A percentile compares a stretch with the other conserved stretches of the same genome.
These are phyloP conservation scores for Anagrus nilaparvatae DNA, from an alignment of 1,140 invertebrate species.

Conservation along the genomic window DNA sequence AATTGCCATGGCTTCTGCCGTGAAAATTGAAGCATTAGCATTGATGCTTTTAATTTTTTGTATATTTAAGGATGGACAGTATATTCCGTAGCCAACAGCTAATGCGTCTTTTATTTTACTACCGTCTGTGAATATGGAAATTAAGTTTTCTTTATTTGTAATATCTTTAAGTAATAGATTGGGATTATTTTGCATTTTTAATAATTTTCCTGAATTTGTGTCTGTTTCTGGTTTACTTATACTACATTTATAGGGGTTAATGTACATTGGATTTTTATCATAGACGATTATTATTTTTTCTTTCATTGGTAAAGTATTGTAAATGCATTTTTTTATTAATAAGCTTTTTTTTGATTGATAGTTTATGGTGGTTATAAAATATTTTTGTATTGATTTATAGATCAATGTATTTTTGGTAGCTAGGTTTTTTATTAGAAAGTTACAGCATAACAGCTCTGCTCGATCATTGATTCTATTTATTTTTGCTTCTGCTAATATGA, in stretches of 20 bases:
- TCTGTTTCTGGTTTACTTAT: background rate
- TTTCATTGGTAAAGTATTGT: background rate
- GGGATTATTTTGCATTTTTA: background rate
- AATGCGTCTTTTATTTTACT: background rate
- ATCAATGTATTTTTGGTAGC: background rate
- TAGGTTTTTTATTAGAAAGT: background rate
- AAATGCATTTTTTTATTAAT: background rate
- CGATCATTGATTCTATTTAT: background rate
- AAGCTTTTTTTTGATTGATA: background rate
- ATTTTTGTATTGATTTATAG: background rate
- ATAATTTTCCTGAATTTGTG: background rate
- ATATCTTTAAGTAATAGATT: background rate
- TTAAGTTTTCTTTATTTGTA: background rate
- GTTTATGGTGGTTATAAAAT: background rate
- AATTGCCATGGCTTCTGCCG: background rate
- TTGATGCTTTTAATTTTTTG: background rate
- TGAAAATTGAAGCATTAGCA: background rate
- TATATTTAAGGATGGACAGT: background rate
- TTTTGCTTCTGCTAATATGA: constrained; percentile 11
- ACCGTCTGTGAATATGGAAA: constrained; percentile 2
- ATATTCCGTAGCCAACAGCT: background rate
- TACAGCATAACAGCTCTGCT: background rate
- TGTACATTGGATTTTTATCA: background rate
- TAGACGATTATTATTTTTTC: background rate
- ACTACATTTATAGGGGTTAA: background rate